Base-by-base conservation (phyloP, 2,113 vertebrate species). In the Semicossyphus pulcher region DNA sequence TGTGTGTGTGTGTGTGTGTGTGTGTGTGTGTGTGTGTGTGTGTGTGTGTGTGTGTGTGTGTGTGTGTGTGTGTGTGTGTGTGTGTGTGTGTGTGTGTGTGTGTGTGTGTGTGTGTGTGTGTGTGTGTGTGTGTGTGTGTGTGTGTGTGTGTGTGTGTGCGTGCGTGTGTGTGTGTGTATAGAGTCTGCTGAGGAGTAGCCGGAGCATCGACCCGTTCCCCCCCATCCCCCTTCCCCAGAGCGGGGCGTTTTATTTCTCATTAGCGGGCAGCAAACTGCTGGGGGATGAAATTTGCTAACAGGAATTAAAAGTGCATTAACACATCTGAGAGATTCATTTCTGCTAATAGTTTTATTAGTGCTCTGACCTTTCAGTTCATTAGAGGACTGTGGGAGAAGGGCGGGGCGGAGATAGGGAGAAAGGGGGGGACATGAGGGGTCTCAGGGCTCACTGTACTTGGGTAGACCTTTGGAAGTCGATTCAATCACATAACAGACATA, bases 241-340 rank as follows among this genome's bases (percentile, higher is more conserved):
- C 85, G 44, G 88, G 78, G 70, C 91, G 92, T 94, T 95, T 95
- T 94, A 95, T 94, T 95, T 95, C 93, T 94, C 94, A 95, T 95
- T 95, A 95, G 93, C 77, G 80, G 81, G 82, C 92, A 90, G 86
- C 93, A 92, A 95, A 94, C 93, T 94, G 93, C 93, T 94, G 92
- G 93, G 93, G 94, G 93, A 94, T 94, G 92, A 94, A 94, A 94
- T 95, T 93, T 93, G 92, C 94, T 94, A 94, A 95, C 94, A 94
- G 94, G 94, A 94, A 95, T 95, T 95, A 95, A 95, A 94, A 94
- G 93, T 93, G 93, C 93, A 94, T 95, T 95, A 95, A 94, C 93
- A 94, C 93, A 92, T 93, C 87, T 92, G 92, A 93, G 92, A 94
- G 93, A 93, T 94, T 94, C 92, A 91, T 93, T 93, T 92, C 92